phyloP scores from a whole-genome alignment of 1,140 invertebrate species.

The Lordiphosa mommai region DNA sequence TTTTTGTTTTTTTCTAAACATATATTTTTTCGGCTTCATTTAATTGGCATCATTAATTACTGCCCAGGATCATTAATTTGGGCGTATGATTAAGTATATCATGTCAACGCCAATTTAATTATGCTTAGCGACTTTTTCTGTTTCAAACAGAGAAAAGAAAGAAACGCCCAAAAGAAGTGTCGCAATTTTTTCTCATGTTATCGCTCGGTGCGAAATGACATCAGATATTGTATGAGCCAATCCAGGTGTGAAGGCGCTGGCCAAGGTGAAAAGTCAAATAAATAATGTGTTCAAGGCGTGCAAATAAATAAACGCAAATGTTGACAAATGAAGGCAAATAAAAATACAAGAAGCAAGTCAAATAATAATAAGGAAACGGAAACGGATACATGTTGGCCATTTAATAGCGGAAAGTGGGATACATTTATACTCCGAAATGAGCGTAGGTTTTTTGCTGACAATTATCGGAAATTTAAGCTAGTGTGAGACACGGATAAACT shows the following conservation, averaged over 20 bases:
- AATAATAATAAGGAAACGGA: conserved; percentile 6
- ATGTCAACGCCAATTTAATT: conserved; percentile 55
- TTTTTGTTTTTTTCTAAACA: neutral
- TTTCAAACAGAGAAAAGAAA: conserved; percentile 22
- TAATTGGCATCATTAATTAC: conserved; percentile 22
- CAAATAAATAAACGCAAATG: conserved; percentile 21
- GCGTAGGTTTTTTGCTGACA: too few relatives aligned
- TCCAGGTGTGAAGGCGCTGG: conserved; percentile 2
- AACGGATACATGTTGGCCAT: conserved; percentile 2
- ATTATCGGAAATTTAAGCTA: too few relatives aligned
- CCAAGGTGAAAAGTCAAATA: conserved; percentile 45
- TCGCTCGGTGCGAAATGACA: conserved; percentile 28
- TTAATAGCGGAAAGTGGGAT: neutral
- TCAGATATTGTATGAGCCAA: conserved; percentile 32
- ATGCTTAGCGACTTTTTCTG: conserved; percentile 43
- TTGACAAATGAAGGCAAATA: conserved; percentile 1
- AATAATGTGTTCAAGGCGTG: conserved; percentile 27
- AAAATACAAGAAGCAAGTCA: conserved; percentile 1
- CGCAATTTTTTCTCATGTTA: conserved; percentile 1
- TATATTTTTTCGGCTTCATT: neutral
- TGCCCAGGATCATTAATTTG: conserved; percentile 14
- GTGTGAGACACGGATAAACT: too few relatives aligned
- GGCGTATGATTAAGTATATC: conserved; percentile 64
- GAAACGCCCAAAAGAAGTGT: conserved; percentile 31
- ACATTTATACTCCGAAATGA: neutral